phyloP scores from a whole-genome alignment of 92 coral and sea anemone species.

The Hydrozoanthus gracilis region DNA sequence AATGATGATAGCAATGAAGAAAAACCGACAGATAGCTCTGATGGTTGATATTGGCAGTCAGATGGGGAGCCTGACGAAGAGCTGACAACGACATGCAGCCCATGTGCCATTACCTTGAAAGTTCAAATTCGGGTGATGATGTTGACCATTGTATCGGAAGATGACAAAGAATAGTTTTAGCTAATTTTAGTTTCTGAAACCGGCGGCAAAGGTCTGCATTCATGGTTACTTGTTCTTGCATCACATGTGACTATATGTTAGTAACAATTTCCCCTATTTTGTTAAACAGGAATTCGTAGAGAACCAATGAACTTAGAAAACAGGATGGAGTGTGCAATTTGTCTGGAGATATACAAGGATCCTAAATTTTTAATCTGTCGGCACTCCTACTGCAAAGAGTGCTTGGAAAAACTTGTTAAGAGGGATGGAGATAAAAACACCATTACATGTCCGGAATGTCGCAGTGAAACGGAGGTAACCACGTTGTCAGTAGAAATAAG shows the following conservation, averaged over 20 bases:
- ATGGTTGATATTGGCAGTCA: background rate
- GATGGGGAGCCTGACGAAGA: background rate
- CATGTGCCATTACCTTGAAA: background rate
- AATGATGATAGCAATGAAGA: background rate
- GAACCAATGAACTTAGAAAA: no score
- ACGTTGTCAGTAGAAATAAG: no score
- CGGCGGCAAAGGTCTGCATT: no score
- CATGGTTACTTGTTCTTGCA: no score
- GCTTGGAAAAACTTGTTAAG: slow-evolving; percentile 60
- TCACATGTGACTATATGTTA: no score
- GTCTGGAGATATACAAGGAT: slow-evolving; percentile 65
- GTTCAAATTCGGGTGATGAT: background rate
- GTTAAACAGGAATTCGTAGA: no score
- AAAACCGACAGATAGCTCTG: no score
- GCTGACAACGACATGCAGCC: background rate
- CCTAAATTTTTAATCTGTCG: slow-evolving; percentile 74
- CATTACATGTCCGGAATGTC: slow-evolving; percentile 57
- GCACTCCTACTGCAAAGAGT: slow-evolving; percentile 75
- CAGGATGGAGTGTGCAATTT: slow-evolving; percentile 63
- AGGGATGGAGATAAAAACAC: slow-evolving; percentile 30
- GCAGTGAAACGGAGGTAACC: slow-evolving; percentile 40
- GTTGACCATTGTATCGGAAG: background rate
- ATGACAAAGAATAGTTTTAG: no score
- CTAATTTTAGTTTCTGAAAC: no score
- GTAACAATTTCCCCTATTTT: no score